Evolutionary conservation across 2,113 vertebrate species (phyloP), one percentile per base, ranked within the genome.

Genomic region (Brachyhypopomus gauderio): DNA sequence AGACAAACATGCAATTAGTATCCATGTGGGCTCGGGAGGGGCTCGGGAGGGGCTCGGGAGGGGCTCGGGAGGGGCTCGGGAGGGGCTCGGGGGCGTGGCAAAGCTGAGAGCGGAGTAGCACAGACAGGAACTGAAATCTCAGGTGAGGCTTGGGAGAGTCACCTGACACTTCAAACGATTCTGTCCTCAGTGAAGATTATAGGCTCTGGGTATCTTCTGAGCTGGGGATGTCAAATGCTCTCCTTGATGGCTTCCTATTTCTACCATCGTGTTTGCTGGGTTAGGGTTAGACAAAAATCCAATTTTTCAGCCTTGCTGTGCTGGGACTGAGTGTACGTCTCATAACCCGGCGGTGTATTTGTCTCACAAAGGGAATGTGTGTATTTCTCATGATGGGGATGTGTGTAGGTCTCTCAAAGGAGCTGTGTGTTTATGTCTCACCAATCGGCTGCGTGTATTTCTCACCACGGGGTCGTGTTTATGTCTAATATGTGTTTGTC

Each of bases 1-100:
- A 83, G 76, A 79, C 81, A 85, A 85, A 85, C 80, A 83, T 52
- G 80, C 84, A 85, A 83, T 85, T 85, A 85, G 84, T 75, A 75
- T 76, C 36, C 69, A 73, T 62, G 72, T 27, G 38, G 23, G 80
- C 72, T 72, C 72, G 75, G 74, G 84, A 63, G 77, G 78, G 76
- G 71, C 63, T 70, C 25, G 56, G 79, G 60, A 25, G 77, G 78
- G 76, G 71, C 63, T 70, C 25, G 56, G 79, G 60, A n/a, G n/a
- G 38, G 23, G 80, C 72, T 72, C 72, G 75, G 74, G 84, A 63
- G 77, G 78, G 76, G 71, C 63, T 70, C 25, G 56, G 79, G 60
- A 25, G 77, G 78, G 76, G 71, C 63, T 70, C 25, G 56, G 79
- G 60, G 38, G 58, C 60, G 74, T 81, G 72, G 74, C 78, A 63